phyloP scores from a whole-genome alignment of 2,888 invertebrate genomes.

The Trissoscelio sp. region DNA sequence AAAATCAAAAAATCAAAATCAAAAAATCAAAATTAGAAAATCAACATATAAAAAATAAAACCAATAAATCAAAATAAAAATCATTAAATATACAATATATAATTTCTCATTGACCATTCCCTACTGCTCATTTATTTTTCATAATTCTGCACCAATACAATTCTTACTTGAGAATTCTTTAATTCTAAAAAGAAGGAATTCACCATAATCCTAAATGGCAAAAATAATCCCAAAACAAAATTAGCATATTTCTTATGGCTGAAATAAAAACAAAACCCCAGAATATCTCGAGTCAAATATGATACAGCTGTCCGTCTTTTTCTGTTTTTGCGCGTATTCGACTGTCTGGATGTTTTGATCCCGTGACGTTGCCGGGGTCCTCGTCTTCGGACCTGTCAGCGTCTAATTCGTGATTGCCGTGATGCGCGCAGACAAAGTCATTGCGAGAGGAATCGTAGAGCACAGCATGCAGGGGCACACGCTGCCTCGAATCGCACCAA shows the following conservation, averaged over 20 bases:
- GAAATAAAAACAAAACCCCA: constrained; percentile 9
- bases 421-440: constrained; percentile 69
- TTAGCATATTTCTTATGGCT: constrained; percentile 51
- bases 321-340: constrained; percentile 54
- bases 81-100: too few species aligned
- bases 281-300: constrained; percentile 22
- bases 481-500: constrained; percentile 66
- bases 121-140: too few species aligned
- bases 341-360: constrained; percentile 67
- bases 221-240: constrained; percentile 55
- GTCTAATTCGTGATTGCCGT: constrained; percentile 71
- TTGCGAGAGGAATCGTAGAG: constrained; percentile 62
- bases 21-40: too few species aligned
- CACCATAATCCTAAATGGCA: constrained; percentile 38
- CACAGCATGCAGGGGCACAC: constrained; percentile 68
- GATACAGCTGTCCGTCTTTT: constrained; percentile 60
- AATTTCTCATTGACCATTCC: too few species aligned
- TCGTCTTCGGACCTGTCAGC: constrained; percentile 66
- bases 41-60: too few species aligned
- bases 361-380: constrained; percentile 67
- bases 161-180: too few species aligned
- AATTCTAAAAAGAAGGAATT: neutral
- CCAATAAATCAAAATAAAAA: too few species aligned
- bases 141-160: too few species aligned
- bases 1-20: too few species aligned